Evolutionary conservation across 1,140 invertebrate genomes (phyloP), one percentile per base, ranked within the genome.

Genomic region (Drosophila elegans): DNA sequence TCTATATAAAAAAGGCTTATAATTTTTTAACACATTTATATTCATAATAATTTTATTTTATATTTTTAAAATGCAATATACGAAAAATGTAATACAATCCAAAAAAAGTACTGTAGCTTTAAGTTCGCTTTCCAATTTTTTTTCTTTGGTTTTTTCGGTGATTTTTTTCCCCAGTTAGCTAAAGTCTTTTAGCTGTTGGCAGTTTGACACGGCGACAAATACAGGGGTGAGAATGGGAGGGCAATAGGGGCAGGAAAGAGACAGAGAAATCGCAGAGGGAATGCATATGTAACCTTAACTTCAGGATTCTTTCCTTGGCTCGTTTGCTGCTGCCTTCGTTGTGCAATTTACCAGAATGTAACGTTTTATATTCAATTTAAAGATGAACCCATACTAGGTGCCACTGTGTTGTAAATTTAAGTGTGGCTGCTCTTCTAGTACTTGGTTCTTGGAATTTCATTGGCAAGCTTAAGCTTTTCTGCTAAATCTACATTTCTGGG

Each of bases 141-240:
- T 13, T 2, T 2, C 13, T 16, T 29, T 4, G 61, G 21, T 39
- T 42, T 74, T 62, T 54, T 25, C 34, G 5, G 16, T 32, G 9
- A 39, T 29, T 62, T 62, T 52, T 42, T 38, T 42, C 29, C 36
- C 49, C 56, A 62, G 68, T 74, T 73, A 62, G 42, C 57, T 59
- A 74, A 74, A 74, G 59, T 74, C 69, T 74, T 74, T 74, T 74
- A 74, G 72, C 72, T 74, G 69, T 74, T 74, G 72, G 72, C 72
- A 74, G 72, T 74, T 74, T 75, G 72, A 75, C 71, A 75, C 71
- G 69, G 45, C 44, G 71, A 75, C 73, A 76, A 57, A 46, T 53
- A 13, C 32, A 16, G 61, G 34, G 36, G 16, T 36, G 51, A 7
- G 12, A 61, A 21, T 41, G 25, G 21, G 34, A 53, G 32, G 6